phyloP scores from a whole-genome alignment of 2,888 invertebrate genomes.

The Cremastobaeus sp. region DNA sequence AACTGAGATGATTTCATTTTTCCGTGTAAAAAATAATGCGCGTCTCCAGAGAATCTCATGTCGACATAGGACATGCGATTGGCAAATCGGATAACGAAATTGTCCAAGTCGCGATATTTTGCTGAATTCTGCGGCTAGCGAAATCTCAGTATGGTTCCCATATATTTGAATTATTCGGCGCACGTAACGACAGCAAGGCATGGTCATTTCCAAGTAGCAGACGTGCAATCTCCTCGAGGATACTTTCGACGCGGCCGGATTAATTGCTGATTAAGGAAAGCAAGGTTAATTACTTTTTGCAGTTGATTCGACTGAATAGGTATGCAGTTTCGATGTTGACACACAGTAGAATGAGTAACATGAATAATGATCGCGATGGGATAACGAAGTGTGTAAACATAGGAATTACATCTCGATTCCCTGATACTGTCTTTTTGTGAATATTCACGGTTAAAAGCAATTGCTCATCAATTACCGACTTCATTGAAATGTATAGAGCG shows the following conservation, averaged over 20 bases:
- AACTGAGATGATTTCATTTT: too few relatives aligned
- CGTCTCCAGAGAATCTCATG: too few relatives aligned
- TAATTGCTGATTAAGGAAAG: slow-evolving; percentile 76
- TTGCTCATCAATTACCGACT: slow-evolving; percentile 26
- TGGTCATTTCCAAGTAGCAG: slow-evolving; percentile 74
- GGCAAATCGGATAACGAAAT: slow-evolving; percentile 21
- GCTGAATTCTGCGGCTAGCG: slow-evolving; percentile 22
- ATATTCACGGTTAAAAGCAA: slow-evolving; percentile 31
- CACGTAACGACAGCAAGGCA: slow-evolving; percentile 70
- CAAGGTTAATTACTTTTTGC: slow-evolving; percentile 75
- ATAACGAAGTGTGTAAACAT: slow-evolving; percentile 59
- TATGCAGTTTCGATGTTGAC: slow-evolving; percentile 59
- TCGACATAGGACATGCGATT: too few relatives aligned
- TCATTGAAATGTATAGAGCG: slow-evolving; percentile 5
- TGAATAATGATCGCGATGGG: slow-evolving; percentile 59
- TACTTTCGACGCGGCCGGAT: slow-evolving; percentile 75
- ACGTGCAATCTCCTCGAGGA: slow-evolving; percentile 73
- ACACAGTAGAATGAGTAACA: slow-evolving; percentile 55
- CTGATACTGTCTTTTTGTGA: slow-evolving; percentile 45
- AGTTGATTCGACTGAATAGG: slow-evolving; percentile 70
- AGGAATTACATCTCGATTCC: slow-evolving; percentile 56
- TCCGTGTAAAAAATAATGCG: too few relatives aligned
- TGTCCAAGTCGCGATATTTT: slow-evolving; percentile 28
- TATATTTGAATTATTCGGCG: slow-evolving; percentile 68
- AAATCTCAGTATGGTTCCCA: slow-evolving; percentile 59